Evolutionary conservation across 2,113 vertebrate genomes (phyloP), one percentile per base, ranked within the genome.

Genomic region (Nestor notabilis): DNA sequence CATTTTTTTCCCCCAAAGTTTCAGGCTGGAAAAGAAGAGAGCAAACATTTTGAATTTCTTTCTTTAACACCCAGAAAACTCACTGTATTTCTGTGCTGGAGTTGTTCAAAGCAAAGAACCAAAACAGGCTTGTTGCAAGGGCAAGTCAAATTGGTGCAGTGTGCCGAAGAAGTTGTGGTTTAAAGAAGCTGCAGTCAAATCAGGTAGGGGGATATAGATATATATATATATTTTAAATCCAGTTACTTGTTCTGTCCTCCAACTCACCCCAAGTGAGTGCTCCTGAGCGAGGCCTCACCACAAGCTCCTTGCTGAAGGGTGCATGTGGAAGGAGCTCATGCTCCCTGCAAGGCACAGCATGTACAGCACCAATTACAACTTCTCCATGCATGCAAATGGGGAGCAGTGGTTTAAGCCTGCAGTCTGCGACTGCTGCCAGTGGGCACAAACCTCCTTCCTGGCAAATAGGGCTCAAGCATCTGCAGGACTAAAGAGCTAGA

Each of bases 1-100:
- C 0, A 1, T 37, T 69, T 61, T 43, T n/a, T 1, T 6, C 15
- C 17, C 7, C 23, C 3, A 2, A 79, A 72, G 7, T 3, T 7
- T 17, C 29, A 41, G 13, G n/a, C 49, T 46, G n/a, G 29, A 29
- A 27, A 3, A 83, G 61, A 83, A n/a, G 35, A 49, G 6, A 77
- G 8, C 15, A 33, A 13, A 8, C 58, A 3, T 21, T 15, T 61
- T 17, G 24, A 29, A 27, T 47, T 77, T 71, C 11, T 70, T 39
- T 28, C 17, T 21, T 17, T 11, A 46, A 16, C 19, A 29, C 43
- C 20, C 33, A 46, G 46, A 65, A 63, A 83, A 10, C 39, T 78
- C 19, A 2, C 17, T 47, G 13, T 18, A 4, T 66, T 69, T 72
- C 44, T 27, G 49, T 47, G 61, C 52, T 65, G 52, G 49, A 75